A percentile compares a stretch with the other conserved stretches of the same genome.
These are phyloP conservation scores for Helobdella robusta DNA, from an alignment of 2,888 invertebrate genomes.

Conservation along the genomic window DNA sequence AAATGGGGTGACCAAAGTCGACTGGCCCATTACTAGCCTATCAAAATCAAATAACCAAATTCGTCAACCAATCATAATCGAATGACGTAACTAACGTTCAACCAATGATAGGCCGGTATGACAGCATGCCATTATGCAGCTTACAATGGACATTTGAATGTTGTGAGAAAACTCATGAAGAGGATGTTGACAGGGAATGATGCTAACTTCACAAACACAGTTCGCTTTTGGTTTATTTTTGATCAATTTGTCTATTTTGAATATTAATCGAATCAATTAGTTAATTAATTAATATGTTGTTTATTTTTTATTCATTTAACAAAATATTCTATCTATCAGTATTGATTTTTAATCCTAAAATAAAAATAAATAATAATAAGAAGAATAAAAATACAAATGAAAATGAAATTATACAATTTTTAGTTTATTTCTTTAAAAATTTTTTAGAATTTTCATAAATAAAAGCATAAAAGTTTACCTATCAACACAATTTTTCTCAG, in stretches of 20 bases:
- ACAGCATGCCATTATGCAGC: conserved; percentile 83
- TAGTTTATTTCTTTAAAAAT: too few species aligned
- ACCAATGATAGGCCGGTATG: conserved; percentile 52
- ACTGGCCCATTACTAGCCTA: neutral
- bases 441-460: neutral
- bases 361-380: neutral
- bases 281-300: neutral
- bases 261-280: neutral
- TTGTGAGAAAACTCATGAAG: conserved; percentile 60
- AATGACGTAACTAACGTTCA: neutral
- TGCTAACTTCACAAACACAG: too few species aligned
- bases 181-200: too few species aligned
- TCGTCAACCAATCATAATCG: too few species aligned
- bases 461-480: neutral
- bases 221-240: neutral
- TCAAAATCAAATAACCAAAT: neutral
- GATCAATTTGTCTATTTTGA: neutral
- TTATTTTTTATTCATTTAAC: too few species aligned
- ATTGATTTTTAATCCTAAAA: neutral
- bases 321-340: neutral
- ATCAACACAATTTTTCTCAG: conserved; percentile 36
- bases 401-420: too few species aligned
- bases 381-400: too few species aligned
- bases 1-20: neutral
- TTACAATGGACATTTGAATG: conserved; percentile 70